These are phyloP conservation scores for Avahi laniger DNA, from an alignment of 2,797 vertebrate species.

Conservation along the genomic window DNA sequence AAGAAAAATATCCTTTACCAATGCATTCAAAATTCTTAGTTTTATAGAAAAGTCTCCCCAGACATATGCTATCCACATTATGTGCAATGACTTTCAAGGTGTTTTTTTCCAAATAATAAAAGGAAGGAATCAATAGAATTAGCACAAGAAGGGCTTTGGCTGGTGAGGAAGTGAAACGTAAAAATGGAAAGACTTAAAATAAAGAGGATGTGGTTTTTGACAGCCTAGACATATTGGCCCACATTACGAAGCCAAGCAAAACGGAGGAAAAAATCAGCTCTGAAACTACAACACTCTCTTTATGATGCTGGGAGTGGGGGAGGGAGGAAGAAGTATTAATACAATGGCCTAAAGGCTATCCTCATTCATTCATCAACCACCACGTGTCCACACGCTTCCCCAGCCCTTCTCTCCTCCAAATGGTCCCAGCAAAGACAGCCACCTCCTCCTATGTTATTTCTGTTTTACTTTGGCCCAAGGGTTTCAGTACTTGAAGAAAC, in stretches of 20 bases:
- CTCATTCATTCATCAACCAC: background rate
- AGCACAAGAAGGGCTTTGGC: constrained; percentile 28
- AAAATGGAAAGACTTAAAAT: constrained; percentile 77
- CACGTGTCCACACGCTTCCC: background rate
- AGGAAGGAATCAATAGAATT: constrained; percentile 64
- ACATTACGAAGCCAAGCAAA: constrained; percentile 69
- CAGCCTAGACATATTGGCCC: constrained; percentile 69
- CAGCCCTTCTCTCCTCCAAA: background rate
- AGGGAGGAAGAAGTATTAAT: background rate
- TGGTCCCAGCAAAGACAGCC: background rate
- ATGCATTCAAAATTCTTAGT: background rate
- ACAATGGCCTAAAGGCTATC: background rate
- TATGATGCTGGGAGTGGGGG: constrained; percentile 1
- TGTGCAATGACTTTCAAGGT: constrained; percentile 19
- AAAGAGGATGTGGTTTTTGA: constrained; percentile 70
- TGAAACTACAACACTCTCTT: constrained; percentile 48
- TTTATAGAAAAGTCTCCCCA: background rate
- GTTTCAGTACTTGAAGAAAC: background rate
- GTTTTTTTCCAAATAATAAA: constrained; percentile 58
- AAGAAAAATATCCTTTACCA: constrained; percentile 15
- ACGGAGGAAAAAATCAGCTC: constrained; percentile 48
- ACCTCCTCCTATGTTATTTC: background rate
- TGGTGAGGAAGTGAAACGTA: constrained; percentile 55
- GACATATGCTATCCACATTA: background rate
- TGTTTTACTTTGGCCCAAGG: background rate